A percentile compares a stretch with the other conserved stretches of the same genome.
These are phyloP conservation scores for Myotis lucifugus DNA, from an alignment of 2,113 vertebrate genomes.

Conservation along the genomic window DNA sequence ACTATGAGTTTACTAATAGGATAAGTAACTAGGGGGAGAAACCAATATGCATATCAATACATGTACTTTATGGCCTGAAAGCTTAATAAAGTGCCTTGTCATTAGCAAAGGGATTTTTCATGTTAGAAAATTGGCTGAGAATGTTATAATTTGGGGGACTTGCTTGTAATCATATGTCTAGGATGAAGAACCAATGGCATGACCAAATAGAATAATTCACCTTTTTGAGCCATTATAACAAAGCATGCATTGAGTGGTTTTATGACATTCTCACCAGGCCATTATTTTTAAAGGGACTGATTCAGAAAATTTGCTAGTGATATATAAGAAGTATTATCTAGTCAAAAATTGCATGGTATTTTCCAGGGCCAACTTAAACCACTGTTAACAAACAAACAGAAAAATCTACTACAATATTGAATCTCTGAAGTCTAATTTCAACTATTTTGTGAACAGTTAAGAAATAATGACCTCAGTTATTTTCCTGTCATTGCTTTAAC, in stretches of 20 bases:
- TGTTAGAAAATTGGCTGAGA: neutral
- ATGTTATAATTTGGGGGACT: neutral
- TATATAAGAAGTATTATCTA: slow-evolving; percentile 4
- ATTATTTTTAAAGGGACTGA: slow-evolving; percentile 23
- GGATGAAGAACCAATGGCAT: neutral
- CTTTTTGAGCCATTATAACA: neutral
- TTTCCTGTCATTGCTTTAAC: slow-evolving; percentile 14
- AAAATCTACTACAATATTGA: neutral
- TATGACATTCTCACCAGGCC: neutral
- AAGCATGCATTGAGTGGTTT: neutral
- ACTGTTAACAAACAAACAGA: slow-evolving; percentile 11
- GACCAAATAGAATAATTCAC: neutral
- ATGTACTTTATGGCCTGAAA: neutral
- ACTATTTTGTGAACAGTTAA: slow-evolving; percentile 5
- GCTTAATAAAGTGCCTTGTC: neutral
- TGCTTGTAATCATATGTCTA: neutral
- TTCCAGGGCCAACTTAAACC: neutral
- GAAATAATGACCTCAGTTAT: neutral
- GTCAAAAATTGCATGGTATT: slow-evolving; percentile 21
- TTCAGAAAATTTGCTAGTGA: slow-evolving; percentile 11
- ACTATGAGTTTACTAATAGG: neutral
- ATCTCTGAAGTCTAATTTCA: slow-evolving; percentile 20
- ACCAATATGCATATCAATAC: neutral
- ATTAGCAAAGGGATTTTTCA: slow-evolving; percentile 3
- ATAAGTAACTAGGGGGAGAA: neutral